Percentiles rank a stretch among this genome's conserved stretches.
Evolutionary conservation across 1,140 invertebrate genomes (phyloP).

Genomic region (Pseudomyrmex concolor): DNA sequence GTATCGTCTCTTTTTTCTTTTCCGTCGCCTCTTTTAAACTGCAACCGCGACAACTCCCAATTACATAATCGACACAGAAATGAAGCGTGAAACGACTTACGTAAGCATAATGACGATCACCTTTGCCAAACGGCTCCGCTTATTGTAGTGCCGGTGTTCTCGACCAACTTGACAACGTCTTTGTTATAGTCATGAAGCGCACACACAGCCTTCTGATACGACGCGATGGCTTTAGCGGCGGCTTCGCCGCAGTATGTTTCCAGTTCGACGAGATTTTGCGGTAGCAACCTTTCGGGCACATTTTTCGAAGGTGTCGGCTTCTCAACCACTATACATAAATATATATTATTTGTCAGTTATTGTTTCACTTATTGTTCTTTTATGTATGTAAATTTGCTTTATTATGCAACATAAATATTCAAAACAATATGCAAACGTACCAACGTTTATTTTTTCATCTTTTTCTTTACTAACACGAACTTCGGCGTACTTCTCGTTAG

Average conservation of each 20-base stretch:
- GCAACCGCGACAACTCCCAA: constrained; percentile 35
- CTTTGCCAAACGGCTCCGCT: constrained; percentile 85
- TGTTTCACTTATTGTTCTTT: too few relatives aligned
- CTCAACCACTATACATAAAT: constrained; percentile 70
- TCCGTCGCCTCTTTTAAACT: constrained; percentile 87
- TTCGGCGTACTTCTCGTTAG: constrained; percentile 78
- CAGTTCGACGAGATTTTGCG: constrained; percentile 84
- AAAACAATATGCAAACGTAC: constrained; percentile 74
- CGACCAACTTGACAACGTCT: constrained; percentile 87
- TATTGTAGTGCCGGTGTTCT: constrained; percentile 85
- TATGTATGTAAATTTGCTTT: too few relatives aligned
- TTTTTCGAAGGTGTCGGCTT: constrained; percentile 70
- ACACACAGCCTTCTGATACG: constrained; percentile 85
- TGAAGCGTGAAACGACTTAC: constrained; percentile 28
- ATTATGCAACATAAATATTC: constrained; percentile 10
- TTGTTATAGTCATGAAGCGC: constrained; percentile 86
- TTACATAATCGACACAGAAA: constrained; percentile 22
- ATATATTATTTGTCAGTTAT: neutral
- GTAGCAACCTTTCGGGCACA: constrained; percentile 73
- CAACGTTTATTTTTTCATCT: constrained; percentile 78
- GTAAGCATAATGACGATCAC: constrained; percentile 65
- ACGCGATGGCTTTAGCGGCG: constrained; percentile 85
- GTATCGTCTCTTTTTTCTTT: constrained; percentile 84
- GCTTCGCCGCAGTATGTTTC: constrained; percentile 86
- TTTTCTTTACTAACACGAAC: constrained; percentile 80